Evolutionary conservation across 2,888 invertebrate genomes (phyloP), one percentile per base, ranked within the genome.

Genomic region (Hoplodrina ambigua): DNA sequence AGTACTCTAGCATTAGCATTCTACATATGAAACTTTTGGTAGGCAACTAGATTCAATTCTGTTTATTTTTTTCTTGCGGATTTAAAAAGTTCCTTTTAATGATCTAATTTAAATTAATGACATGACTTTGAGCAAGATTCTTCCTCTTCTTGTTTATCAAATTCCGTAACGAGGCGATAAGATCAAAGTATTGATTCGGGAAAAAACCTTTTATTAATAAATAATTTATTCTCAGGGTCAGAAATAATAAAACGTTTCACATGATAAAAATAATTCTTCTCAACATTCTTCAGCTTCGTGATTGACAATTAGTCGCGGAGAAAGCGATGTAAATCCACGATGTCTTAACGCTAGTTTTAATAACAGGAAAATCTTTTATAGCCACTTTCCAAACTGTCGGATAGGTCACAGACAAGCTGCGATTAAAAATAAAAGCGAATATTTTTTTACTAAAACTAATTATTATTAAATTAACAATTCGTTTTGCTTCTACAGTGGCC

Each of bases 261-360:
- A 15, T 30, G 33, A 54, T 8, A 4, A 63, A 44, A 63, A 15
- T 11, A 6, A 52, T 53, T 13, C 59, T 61, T 54, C 53, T 19
- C 56, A 33, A 30, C 44, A 57, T 66, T 50, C 44, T 53, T 54
- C 33, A 17, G 37, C 19, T 63, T 66, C 81, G 82, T 82, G 75
- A 30, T 55, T 50, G 25, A 53, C 65, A 82, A 73, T 80, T 79
- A 69, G 69, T 64, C 41, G 37, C 30, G 50, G 78, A 59, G 79
- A 78, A 82, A 78, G 78, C 79, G 82, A 65, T 60, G 62, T 54
- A 54, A 82, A 78, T 72, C 10, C 17, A 50, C 6, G 44, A 55
- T 53, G 41, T 61, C 53, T 75, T 30, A 62, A 62, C 52, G 76
- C 81, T 37, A 46, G 30, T 68, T 53, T 67, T 59, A 62, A 52